Evolutionary conservation across 1,140 invertebrate species (phyloP).

Genomic region (Cotesia glomerata): DNA sequence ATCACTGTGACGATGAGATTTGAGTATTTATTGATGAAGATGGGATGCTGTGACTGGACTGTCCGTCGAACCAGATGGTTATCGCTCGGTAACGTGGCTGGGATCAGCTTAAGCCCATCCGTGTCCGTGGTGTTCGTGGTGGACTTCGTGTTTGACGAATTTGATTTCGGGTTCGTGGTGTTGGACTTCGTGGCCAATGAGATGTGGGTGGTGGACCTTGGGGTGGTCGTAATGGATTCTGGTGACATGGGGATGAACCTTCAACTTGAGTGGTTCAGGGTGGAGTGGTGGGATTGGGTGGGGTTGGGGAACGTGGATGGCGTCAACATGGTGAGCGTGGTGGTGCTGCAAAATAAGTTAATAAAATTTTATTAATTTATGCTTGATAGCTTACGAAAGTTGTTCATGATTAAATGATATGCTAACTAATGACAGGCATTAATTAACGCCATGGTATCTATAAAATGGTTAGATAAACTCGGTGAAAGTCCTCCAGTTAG

Average conservation of each 20-base stretch:
- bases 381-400: neutral
- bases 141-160: slow-evolving; percentile 45
- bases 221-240: slow-evolving; percentile 49
- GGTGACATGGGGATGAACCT: slow-evolving; percentile 42
- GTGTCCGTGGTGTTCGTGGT: slow-evolving; percentile 39
- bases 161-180: slow-evolving; percentile 52
- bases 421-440: neutral
- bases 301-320: slow-evolving; percentile 50
- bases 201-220: slow-evolving; percentile 49
- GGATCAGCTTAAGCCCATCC: slow-evolving; percentile 29
- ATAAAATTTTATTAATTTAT: neutral
- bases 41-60: neutral
- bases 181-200: slow-evolving; percentile 51
- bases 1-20: slow-evolving; percentile 25
- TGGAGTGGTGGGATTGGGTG: slow-evolving; percentile 52
- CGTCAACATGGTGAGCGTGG: slow-evolving; percentile 42
- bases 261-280: slow-evolving; percentile 52
- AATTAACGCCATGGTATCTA: neutral
- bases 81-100: slow-evolving; percentile 16
- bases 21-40: slow-evolving; percentile 20
- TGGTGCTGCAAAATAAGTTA: slow-evolving; percentile 38
- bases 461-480: neutral
- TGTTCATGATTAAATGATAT: neutral
- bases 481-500: neutral
- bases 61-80: neutral